phyloP scores from a whole-genome alignment of 2,113 vertebrate genomes.

The chimpanzee (Pan troglodytes) region NHGRI_mPanTro3-v2.1_pri NC_072411.2:25075001-25075500 shows the following conservation, averaged over 20 bases:
- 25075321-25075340: too few species aligned
- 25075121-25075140: not conserved
- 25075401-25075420: too few species aligned
- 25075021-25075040: not conserved
- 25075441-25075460: too few species aligned
- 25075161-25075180: rapidly evolving
- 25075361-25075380: too few species aligned
- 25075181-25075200: not conserved
- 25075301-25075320: not conserved
- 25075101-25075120: rapidly evolving
- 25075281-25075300: not conserved
- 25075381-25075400: too few species aligned
- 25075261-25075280: not conserved
- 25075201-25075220: not conserved
- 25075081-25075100: rapidly evolving
- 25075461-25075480: too few species aligned
- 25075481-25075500: too few species aligned
- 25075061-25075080: not conserved
- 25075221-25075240: not conserved
- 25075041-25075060: not conserved
- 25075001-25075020: not conserved
- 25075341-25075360: too few species aligned
- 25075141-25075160: too few species aligned
- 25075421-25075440: too few species aligned
- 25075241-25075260: not conserved